These are phyloP conservation scores for Romanogobio albipinnatus DNA, from an alignment of 2,113 vertebrate genomes.

Conservation along the genomic window DNA sequence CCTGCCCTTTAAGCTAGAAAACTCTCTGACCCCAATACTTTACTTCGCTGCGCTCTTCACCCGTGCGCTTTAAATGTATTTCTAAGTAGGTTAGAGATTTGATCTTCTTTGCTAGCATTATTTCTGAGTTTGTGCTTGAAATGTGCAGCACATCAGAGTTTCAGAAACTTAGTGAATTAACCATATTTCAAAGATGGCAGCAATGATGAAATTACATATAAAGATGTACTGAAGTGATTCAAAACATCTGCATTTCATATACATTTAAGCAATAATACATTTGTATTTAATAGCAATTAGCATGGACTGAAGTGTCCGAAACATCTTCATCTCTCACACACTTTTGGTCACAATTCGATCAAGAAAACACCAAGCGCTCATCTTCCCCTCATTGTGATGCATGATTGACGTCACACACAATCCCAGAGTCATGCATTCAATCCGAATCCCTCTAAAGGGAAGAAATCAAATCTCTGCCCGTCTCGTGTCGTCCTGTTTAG, in stretches of 20 bases:
- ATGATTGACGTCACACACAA: constrained; percentile 46
- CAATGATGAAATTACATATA: no score
- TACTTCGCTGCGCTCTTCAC: neutral
- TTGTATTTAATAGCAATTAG: no score
- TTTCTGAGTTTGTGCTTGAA: neutral
- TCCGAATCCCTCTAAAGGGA: constrained; percentile 54
- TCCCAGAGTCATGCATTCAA: constrained; percentile 69
- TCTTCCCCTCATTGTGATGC: constrained; percentile 42
- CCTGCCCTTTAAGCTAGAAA: constrained; percentile 16
- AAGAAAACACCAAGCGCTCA: neutral
- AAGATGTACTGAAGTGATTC: no score
- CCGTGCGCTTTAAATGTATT: constrained; percentile 21
- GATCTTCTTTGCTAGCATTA: constrained; percentile 21
- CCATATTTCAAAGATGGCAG: no score
- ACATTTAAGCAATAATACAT: no score
- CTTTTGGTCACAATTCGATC: no score
- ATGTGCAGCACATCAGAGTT: neutral
- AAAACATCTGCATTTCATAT: no score
- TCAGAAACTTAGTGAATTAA: neutral
- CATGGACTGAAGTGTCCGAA: no score
- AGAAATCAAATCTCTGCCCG: constrained; percentile 63
- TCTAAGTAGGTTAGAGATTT: constrained; percentile 1
- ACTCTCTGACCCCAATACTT: constrained; percentile 20
- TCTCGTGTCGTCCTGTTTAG: constrained; percentile 65
- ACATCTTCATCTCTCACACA: no score